These are phyloP conservation scores for Bellardia pandia DNA, from an alignment of 2,888 invertebrate genomes.

Conservation along the genomic window DNA sequence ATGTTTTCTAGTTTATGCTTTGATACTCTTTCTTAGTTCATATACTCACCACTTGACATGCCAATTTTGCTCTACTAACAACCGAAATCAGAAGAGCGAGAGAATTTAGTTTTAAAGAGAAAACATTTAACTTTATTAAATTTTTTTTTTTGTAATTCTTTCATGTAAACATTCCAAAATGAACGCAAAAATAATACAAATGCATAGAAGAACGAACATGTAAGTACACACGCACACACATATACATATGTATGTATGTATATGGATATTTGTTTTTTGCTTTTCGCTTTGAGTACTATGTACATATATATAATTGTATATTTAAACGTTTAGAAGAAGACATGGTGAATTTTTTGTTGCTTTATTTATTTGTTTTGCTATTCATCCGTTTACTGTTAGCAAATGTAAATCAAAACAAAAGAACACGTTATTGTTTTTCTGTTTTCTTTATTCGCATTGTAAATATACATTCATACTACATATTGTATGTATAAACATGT, in stretches of 20 bases:
- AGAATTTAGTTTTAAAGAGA: not conserved
- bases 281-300: too few relatives aligned
- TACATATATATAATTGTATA: not conserved
- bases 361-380: constrained; percentile 1
- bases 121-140: not conserved
- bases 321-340: constrained; percentile 10
- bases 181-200: constrained; percentile 20
- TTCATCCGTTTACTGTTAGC: constrained; percentile 22
- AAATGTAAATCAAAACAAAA: constrained; percentile 65
- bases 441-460: constrained; percentile 12
- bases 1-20: constrained; percentile 26
- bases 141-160: not conserved
- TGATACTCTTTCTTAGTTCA: constrained; percentile 6
- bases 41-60: constrained; percentile 53
- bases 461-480: not conserved
- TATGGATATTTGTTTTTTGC: not conserved
- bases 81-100: constrained; percentile 20
- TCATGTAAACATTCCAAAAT: constrained; percentile 42
- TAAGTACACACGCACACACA: not conserved
- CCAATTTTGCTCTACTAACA: not conserved
- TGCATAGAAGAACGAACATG: not conserved
- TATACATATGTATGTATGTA: not conserved
- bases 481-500: not conserved
- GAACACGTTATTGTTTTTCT: constrained; percentile 55
- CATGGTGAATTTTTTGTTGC: not conserved